Conservation (phyloP, 2,113 vertebrate genomes). For the Phocoena sinus region DNA sequence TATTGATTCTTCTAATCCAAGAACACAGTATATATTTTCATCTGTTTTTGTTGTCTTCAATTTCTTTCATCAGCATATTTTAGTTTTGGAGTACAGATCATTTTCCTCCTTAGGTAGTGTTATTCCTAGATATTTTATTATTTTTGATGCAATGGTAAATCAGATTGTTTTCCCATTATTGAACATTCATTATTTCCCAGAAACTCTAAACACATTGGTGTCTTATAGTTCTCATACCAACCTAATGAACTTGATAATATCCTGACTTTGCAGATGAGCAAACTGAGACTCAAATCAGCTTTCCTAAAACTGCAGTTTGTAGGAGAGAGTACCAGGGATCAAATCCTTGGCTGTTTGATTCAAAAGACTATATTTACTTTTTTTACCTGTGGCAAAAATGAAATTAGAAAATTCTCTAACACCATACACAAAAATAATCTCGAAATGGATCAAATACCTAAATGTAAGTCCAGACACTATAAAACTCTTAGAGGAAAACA, state of each 20-base stretch:
- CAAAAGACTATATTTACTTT: neutral
- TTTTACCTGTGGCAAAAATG: neutral
- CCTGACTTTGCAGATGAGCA: neutral
- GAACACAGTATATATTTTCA: neutral
- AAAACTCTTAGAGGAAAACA: neutral
- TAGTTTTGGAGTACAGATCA: neutral
- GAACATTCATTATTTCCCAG: neutral
- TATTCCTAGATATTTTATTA: neutral
- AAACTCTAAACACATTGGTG: neutral
- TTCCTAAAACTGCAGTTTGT: neutral
- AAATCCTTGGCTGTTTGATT: neutral
- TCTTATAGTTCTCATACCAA: neutral
- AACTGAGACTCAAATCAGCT: neutral
- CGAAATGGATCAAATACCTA: neutral
- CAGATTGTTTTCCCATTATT: neutral
- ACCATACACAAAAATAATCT: neutral
- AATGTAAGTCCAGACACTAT: neutral
- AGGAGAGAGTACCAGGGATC: neutral
- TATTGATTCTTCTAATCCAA: neutral
- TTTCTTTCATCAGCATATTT: neutral
- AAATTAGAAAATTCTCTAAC: neutral
- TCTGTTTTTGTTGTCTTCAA: fast-evolving
- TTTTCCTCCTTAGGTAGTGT: neutral
- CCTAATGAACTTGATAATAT: neutral
- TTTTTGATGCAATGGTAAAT: neutral